Base-by-base conservation (phyloP, 2,113 vertebrate genomes). In the Empidonax alnorum region DNA sequence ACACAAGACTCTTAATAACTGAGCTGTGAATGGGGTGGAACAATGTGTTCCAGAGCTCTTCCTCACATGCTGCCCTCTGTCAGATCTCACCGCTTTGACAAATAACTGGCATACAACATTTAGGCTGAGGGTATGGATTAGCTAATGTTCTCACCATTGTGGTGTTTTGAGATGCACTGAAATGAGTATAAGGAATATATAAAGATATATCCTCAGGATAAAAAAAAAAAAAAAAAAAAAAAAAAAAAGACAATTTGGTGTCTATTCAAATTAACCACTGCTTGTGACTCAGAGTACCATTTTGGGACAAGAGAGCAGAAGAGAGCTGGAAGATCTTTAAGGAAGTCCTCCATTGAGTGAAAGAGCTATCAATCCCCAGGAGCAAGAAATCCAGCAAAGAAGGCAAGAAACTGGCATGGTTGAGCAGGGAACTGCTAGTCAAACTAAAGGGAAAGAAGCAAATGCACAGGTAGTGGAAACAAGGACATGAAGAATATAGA, bases 201-300 rank as follows among this genome's bases (percentile, higher is more conserved):
- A 59, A 59, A 35, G 15, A 37, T 17, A 59, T 16, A 37, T 65
- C 5, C 28, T 10, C 25, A 37, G n/a, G 8, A 65, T 7, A 28
- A 46, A 46, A 52, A n/a, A 13, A 12, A 11, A 27, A 4, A 1
- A 10, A 0, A 30, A 1, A 12, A 11, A 27, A 4, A 1, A 10
- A 0, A 30, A 1, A 17, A 2, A 25, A 37, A 31, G 22, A 19
- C 12, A 75, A 68, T 56, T 61, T 5, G 35, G 5, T 50, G 3
- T 8, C 21, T 82, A 50, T 46, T 68, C 30, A 23, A 67, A 37
- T 42, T 41, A 77, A 72, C 28, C 17, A 63, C 37, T 3, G 1
- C 8, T 75, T 58, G 39, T 50, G 20, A 22, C 17, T 80, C 14
- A 72, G 17, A 53, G 16, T 39, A 89, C 1, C 7, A 42, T 52